phyloP scores from a whole-genome alignment of 2,888 invertebrate genomes.

The Hyles lineata region DNA sequence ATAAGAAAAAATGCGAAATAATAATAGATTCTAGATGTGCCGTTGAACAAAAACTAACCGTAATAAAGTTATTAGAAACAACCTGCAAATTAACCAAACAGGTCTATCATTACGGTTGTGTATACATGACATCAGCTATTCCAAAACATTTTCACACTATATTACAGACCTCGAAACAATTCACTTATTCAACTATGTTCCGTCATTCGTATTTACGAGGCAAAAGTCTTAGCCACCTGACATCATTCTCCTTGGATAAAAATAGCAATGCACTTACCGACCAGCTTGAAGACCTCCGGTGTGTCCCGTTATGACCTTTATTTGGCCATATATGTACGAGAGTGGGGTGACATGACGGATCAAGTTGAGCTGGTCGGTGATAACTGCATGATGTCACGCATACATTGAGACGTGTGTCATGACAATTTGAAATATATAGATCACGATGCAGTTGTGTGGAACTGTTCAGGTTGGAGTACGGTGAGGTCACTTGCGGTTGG shows the following conservation, averaged over 20 bases:
- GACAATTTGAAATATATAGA: constrained; percentile 41
- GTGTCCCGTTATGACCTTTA: constrained; percentile 52
- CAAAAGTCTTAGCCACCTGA: constrained; percentile 45
- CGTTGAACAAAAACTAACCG: too few relatives aligned
- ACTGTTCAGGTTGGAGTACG: not conserved
- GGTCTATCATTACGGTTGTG: not conserved
- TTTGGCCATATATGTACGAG: constrained; percentile 45
- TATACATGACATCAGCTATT: not conserved
- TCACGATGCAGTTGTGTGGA: constrained; percentile 34
- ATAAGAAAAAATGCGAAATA: too few relatives aligned
- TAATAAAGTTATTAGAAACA: not conserved
- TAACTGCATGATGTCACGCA: constrained; percentile 69
- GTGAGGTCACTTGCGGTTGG: constrained; percentile 14
- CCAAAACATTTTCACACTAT: not conserved
- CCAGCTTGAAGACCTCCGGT: constrained; percentile 48
- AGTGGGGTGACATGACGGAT: constrained; percentile 47
- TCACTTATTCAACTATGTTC: constrained; percentile 15
- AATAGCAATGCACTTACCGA: constrained; percentile 72
- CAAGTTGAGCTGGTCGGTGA: constrained; percentile 57
- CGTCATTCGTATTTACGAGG: not conserved
- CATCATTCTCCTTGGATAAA: constrained; percentile 70
- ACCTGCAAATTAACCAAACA: constrained; percentile 4
- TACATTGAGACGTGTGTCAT: constrained; percentile 50
- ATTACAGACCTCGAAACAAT: constrained; percentile 11
- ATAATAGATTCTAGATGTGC: not conserved